Base-by-base conservation (phyloP, 2,113 vertebrate genomes). In the Arothron firmamentum region DNA sequence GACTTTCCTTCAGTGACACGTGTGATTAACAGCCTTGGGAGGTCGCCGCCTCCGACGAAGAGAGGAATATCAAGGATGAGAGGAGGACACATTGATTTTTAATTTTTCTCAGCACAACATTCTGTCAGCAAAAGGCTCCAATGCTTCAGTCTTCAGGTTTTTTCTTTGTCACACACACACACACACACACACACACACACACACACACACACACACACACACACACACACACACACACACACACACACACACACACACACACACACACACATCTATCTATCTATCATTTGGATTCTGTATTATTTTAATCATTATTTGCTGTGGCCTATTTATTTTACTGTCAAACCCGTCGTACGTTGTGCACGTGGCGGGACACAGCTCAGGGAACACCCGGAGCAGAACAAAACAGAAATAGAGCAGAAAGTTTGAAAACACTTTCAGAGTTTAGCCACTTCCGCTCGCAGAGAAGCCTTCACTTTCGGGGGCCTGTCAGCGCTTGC, bases 81-180 rank as follows among this genome's bases (percentile, higher is more conserved):
- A 47, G 19, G 13, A 68, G 53, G 56, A 66, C 41, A 6, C 64
- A 83, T 79, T 62, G 80, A 85, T 83, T 83, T 83, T 69, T 66
- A 69, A 70, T 79, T 78, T 69, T 38, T 83, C 66, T 77, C 59
- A n/a, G 56, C 42, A 11, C 50, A 47, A 53, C 8, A 5, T 2
- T 59, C 64, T 63, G 65, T 81, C 76, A 77, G 71, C 62, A 56
- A 47, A 38, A 48, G 49, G 23, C 45, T 62, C 49, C 20, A 52
- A 62, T 48, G 15, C 47, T 65, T 60, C 25, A 20, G 43, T 58
- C n/a, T 57, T 57, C 38, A 9, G 5, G 4, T 42, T 52, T 5
- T n/a, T 47, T 58, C 23, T 57, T 23, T 71, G 12, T 11, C 25
- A 13, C n/a, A 9, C 38, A 16, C 51, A 20, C 23, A 46, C 23